These are phyloP conservation scores for Yponomeuta sedellus DNA, from an alignment of 2,888 invertebrate genomes.

Conservation along the genomic window DNA sequence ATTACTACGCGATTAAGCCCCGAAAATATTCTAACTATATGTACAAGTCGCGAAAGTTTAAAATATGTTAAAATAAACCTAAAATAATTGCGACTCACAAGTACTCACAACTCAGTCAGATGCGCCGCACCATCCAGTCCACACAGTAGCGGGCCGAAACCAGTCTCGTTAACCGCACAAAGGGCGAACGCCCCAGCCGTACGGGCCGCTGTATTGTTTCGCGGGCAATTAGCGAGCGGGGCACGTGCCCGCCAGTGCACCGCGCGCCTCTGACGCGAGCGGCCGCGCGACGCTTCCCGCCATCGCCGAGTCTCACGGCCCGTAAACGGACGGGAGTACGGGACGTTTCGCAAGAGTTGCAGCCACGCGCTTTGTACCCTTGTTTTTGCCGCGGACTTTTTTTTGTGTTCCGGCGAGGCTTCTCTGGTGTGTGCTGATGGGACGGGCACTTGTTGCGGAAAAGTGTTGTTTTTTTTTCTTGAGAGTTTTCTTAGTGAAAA, in stretches of 20 bases:
- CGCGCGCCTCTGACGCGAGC: slow-evolving; percentile 67
- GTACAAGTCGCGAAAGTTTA: too few species aligned
- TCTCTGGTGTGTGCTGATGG: background rate
- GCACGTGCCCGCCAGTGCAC: slow-evolving; percentile 47
- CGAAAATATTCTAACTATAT: too few species aligned
- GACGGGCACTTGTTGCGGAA: background rate
- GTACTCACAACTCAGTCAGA: too few species aligned
- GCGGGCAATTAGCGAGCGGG: slow-evolving; percentile 66
- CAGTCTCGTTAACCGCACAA: too few species aligned
- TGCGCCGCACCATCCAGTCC: too few species aligned
- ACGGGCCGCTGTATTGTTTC: slow-evolving; percentile 55
- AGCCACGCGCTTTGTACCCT: slow-evolving; percentile 19
- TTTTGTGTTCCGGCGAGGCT: slow-evolving; percentile 3
- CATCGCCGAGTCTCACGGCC: slow-evolving; percentile 12
- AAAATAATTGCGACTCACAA: too few species aligned
- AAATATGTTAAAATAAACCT: too few species aligned
- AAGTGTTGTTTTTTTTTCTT: background rate
- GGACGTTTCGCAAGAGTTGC: background rate
- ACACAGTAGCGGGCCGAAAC: too few species aligned
- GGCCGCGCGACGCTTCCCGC: slow-evolving; percentile 39
- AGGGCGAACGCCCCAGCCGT: slow-evolving; percentile 25
- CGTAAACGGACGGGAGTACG: background rate
- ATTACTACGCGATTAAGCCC: too few species aligned
- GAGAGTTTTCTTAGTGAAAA: background rate
- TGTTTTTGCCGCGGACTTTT: slow-evolving; percentile 16